Evolutionary conservation across 2,797 vertebrate genomes (phyloP).

Genomic region (Xyrichtys novacula): DNA sequence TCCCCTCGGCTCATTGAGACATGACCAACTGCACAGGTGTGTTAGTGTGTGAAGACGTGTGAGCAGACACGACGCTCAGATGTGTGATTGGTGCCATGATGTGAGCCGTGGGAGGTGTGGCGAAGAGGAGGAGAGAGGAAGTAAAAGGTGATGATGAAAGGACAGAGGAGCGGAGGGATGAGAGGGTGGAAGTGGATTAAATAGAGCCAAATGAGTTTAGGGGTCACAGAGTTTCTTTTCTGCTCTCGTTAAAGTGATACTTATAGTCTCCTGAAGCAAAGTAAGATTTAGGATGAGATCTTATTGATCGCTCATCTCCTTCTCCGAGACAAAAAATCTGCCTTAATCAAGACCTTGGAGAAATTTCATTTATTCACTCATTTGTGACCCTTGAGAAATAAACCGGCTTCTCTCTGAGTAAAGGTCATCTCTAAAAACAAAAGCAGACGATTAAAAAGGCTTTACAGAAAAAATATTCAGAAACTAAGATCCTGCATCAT

Average conservation of each 20-base stretch:
- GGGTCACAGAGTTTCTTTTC: conserved; percentile 22
- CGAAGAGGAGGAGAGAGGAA: conserved; percentile 35
- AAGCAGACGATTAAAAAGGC: background rate
- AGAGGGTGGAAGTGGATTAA: background rate
- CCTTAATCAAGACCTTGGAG: no score
- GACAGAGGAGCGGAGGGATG: background rate
- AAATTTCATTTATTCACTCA: no score
- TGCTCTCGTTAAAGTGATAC: conserved; percentile 12
- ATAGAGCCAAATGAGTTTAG: background rate
- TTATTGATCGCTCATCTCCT: no score
- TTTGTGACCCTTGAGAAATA: no score
- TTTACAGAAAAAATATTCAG: background rate
- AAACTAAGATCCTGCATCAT: background rate
- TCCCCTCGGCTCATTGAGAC: conserved; percentile 25
- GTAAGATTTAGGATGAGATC: no score
- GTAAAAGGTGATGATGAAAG: conserved; percentile 13
- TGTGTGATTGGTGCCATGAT: conserved; percentile 30
- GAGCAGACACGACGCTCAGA: background rate
- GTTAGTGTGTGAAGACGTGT: conserved; percentile 25
- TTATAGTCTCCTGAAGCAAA: background rate
- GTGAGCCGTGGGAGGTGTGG: conserved; percentile 43
- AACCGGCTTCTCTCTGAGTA: no score
- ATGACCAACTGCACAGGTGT: conserved; percentile 49
- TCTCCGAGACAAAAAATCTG: no score
- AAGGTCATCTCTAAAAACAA: background rate